Conservation (phyloP, 2,888 invertebrate species). For the Himalopsyche japonica region DNA sequence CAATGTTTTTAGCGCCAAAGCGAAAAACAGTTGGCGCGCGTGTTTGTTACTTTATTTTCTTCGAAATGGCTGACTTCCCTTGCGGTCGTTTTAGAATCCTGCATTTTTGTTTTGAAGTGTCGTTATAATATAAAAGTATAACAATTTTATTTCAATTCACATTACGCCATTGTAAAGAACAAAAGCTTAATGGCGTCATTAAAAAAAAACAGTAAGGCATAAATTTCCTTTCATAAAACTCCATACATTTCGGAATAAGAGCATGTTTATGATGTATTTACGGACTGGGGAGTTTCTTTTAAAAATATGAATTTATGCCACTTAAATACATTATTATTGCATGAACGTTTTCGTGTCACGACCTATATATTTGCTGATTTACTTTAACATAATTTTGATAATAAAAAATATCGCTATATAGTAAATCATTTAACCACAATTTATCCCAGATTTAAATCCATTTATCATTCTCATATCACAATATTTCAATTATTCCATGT, state of each 20-base stretch:
- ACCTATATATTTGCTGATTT: not conserved
- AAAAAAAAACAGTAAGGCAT: not conserved
- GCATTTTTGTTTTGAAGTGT: slow-evolving; percentile 1
- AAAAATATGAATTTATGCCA: not conserved
- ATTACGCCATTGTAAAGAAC: not conserved
- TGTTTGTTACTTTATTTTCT: no score
- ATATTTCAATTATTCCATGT: no score
- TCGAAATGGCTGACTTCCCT: not conserved
- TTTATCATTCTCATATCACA: no score
- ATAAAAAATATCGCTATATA: no score
- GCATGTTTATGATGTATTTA: not conserved
- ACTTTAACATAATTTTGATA: not conserved
- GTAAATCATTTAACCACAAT: no score
- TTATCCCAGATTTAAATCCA: no score
- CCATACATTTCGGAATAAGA: not conserved
- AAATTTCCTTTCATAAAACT: not conserved
- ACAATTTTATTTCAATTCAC: not conserved
- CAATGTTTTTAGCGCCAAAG: no score
- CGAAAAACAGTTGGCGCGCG: no score
- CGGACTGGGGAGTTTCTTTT: not conserved
- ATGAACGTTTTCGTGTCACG: not conserved
- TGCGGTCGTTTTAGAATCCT: not conserved
- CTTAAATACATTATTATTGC: not conserved
- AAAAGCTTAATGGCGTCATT: not conserved
- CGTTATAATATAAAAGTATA: not conserved